Evolutionary conservation across 2,797 vertebrate species (phyloP), one percentile per base, ranked within the genome.

Genomic region (Poeciliopsis presidionis): DNA sequence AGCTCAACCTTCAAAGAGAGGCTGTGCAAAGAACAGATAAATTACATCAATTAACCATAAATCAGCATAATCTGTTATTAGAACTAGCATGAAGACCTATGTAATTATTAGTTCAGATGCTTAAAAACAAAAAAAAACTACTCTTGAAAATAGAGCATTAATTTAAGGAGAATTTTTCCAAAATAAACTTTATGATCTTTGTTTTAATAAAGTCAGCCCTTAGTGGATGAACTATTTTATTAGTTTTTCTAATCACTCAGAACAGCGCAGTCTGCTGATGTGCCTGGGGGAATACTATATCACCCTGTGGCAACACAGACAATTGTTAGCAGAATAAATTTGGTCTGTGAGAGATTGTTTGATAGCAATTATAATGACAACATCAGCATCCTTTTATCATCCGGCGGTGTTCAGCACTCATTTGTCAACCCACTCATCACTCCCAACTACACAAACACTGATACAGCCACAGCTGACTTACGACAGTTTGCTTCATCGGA

Each of bases 401-500:
- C 33, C 39, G 6, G n/a, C 65, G 79, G 22, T 80, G 43, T 69
- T 67, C 49, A 43, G 72, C 46, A 61, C 41, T 65, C 74, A 79
- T 71, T 74, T 93, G 0, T 95, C 95, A 0, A 94, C 94, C 0
- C 93, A 96, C 90, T 95, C 63, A 80, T 78, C 77, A 45, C 36
- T 74, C 36, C 14, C 46, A 53, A 41, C 53, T 46, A 51, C 45
- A 71, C 36, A 30, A 71, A 73, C 11, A 51, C 36, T 70, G 75
- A 25, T 5, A 63, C 1, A 73, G 72, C 0, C 71, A 46, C 18
- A 12, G 47, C 1, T 18, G 47, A 95, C 97, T 97, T 93, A 99
- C 98, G 95, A 89, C 98, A 99, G 89, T 96, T 96, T 79, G 95
- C 94, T 93, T 99, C 98, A 6, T 99, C 98, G 0, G 98, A 99